phyloP scores from a whole-genome alignment of 2,888 invertebrate genomes.

The Coelopa pilipes region DNA sequence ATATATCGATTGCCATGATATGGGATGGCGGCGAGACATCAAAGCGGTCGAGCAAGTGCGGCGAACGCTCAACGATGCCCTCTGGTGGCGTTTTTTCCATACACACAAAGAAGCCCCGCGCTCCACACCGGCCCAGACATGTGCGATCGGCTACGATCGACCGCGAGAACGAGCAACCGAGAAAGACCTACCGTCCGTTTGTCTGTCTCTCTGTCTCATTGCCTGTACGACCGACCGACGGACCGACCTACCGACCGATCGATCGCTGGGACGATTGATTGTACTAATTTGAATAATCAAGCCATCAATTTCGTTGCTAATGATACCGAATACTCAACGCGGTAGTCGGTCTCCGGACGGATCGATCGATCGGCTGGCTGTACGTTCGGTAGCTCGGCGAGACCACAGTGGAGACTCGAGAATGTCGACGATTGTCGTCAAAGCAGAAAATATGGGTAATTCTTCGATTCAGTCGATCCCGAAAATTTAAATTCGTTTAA shows the following conservation, averaged over 20 bases:
- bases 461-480: no score
- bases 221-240: background rate
- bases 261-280: constrained; percentile 35
- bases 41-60: constrained; percentile 25
- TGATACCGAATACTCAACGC: constrained; percentile 51
- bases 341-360: no score
- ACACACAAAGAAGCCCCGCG: background rate
- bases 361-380: no score
- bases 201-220: background rate
- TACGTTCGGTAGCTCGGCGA: no score
- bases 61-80: constrained; percentile 14
- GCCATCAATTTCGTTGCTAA: constrained; percentile 65
- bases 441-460: no score
- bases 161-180: no score
- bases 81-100: constrained; percentile 17
- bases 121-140: background rate
- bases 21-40: constrained; percentile 7
- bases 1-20: no score
- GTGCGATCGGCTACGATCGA: no score
- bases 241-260: constrained; percentile 18
- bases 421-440: no score
- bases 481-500: background rate
- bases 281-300: constrained; percentile 64
- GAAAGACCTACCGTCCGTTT: no score
- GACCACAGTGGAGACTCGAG: no score